Evolutionary conservation across 2,113 vertebrate genomes (phyloP).

Genomic region (Myocastor coypus): DNA sequence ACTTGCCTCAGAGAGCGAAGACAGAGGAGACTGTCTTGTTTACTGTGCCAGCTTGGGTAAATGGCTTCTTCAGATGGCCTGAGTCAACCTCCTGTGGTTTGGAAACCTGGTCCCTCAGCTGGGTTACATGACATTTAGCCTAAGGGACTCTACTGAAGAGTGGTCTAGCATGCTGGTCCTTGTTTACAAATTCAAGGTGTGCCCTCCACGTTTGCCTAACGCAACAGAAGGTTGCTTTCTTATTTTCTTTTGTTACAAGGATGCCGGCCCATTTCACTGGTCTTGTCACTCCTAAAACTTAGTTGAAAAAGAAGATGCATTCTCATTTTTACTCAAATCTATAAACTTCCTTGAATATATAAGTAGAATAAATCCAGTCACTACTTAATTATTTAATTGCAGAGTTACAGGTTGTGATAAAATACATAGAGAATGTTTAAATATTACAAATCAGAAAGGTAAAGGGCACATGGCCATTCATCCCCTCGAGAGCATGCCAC

Average conservation of each 20-base stretch:
- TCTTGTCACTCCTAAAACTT: background rate
- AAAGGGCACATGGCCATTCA: background rate
- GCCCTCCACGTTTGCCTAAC: background rate
- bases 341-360: background rate
- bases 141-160: background rate
- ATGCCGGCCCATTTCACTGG: background rate
- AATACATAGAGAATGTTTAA: background rate
- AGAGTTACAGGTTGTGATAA: background rate
- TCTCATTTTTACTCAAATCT: background rate
- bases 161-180: background rate
- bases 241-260: background rate
- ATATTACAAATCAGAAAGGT: background rate
- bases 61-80: background rate
- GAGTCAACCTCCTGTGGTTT: background rate
- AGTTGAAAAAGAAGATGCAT: background rate
- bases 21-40: background rate
- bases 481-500: background rate
- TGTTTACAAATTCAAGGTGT: background rate
- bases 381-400: background rate
- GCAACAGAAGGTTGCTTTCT: background rate
- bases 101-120: background rate
- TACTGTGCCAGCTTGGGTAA: background rate
- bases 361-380: background rate
- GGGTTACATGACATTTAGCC: background rate
- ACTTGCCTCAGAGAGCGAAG: background rate